Evolutionary conservation across 2,888 invertebrate genomes (phyloP), one percentile per base, ranked within the genome.

Genomic region (Melanchra persicariae): DNA sequence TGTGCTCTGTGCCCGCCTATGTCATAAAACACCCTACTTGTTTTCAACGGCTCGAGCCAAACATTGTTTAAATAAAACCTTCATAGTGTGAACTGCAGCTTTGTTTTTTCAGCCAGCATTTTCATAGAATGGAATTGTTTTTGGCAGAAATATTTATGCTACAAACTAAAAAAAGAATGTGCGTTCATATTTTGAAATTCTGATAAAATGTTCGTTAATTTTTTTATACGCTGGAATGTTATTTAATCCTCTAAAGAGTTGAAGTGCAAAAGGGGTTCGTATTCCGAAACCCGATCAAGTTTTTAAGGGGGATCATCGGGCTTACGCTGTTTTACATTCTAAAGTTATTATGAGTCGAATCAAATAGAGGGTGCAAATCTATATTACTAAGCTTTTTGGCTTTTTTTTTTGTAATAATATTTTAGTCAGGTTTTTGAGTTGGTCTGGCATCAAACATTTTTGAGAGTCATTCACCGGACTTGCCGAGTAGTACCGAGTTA

Each of bases 11-110:
- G 61, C 60, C 63, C 66, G 57, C 80, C 59, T 51, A 68, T 61
- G 68, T 58, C 55, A 73, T 77, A 76, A 77, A 77, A 67, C 63
- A 77, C 69, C 73, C 70, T 70, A 65, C 55, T 82, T 61, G 64
- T 67, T 82, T 84, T 67, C 69, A 70, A 70, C 54, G 58, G 24
- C 4, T 19, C 47, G 19, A 49, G 59, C 67, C 62, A 60, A 72
- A 64, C 55, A 26, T 47, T 59, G 45, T 52, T n/a, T 47, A 74
- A 66, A 68, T 62, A 72, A 77, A 77, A 66, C 26, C 63, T 52
- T 55, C 51, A 40, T 43, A 49, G 59, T 57, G 55, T 71, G 30
- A 55, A 69, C 40, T 73, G 26, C 55, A 55, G 57, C 26, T 51
- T 52, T 70, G 47, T 70, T 83, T 70, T n/a, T 75, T 37, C 34